phyloP scores from a whole-genome alignment of 2,797 vertebrate genomes.

The Arnoldichthys spilopterus region DNA sequence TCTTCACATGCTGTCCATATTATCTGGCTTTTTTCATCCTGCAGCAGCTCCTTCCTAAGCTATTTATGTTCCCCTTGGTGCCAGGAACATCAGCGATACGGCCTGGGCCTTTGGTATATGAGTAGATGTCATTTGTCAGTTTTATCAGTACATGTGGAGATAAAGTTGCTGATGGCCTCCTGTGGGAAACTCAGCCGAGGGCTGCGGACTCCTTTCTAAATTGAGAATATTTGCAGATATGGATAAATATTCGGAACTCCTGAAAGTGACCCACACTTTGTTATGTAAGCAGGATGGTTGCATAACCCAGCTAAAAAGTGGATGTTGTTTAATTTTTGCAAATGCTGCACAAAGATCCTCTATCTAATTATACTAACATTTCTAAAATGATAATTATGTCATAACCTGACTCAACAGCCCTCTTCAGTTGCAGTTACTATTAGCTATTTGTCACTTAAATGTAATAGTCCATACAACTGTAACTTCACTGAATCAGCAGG shows the following conservation, averaged over 20 bases:
- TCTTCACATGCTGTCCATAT: background rate
- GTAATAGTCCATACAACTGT: too few species aligned
- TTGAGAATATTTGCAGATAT: conserved; percentile 5
- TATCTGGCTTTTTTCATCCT: background rate
- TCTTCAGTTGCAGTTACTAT: too few species aligned
- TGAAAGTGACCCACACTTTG: background rate
- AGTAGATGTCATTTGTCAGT: conserved; percentile 15
- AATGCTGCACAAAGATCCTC: background rate
- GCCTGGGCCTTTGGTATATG: background rate
- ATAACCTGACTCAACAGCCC: too few species aligned
- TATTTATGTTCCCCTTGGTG: conserved; percentile 1
- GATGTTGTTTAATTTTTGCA: background rate
- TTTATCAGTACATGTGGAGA: conserved; percentile 21
- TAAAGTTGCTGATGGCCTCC: background rate
- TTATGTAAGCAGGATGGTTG: background rate
- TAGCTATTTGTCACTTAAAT: too few species aligned
- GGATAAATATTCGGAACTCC: background rate
- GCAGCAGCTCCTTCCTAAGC: background rate
- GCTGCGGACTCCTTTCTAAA: background rate
- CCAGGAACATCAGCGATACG: background rate
- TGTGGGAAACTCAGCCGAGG: conserved; percentile 9
- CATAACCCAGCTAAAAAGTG: background rate
- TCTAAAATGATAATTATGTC: too few species aligned
- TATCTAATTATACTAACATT: background rate
- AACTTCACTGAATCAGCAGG: too few species aligned